Evolutionary conservation across 2,888 invertebrate genomes (phyloP).

Genomic region (Selenia dentaria): DNA sequence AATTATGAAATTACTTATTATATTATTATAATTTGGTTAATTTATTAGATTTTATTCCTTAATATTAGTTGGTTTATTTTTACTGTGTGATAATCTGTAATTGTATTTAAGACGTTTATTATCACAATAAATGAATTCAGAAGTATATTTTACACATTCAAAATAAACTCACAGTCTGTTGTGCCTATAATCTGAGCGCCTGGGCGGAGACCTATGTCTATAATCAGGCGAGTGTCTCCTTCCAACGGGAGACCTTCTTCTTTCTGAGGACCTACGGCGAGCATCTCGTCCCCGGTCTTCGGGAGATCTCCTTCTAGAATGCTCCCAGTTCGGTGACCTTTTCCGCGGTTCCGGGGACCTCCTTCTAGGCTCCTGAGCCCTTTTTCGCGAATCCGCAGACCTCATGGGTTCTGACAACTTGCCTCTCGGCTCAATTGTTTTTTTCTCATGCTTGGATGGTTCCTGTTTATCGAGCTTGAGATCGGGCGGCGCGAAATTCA

Average conservation of each 20-base stretch:
- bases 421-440: constrained; percentile 10
- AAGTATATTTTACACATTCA: too few species aligned
- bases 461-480: constrained; percentile 29
- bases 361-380: constrained; percentile 7
- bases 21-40: too few species aligned
- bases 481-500: constrained; percentile 69
- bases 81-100: too few species aligned
- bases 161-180: constrained; percentile 3
- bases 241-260: neutral
- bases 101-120: too few species aligned
- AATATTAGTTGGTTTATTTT: too few species aligned
- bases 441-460: constrained; percentile 14
- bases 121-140: too few species aligned
- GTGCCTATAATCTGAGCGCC: constrained; percentile 6
- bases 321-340: too few species aligned
- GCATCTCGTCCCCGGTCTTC: too few species aligned
- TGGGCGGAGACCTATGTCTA: neutral
- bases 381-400: constrained; percentile 6
- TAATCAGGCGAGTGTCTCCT: constrained; percentile 10
- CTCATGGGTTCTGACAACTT: constrained; percentile 17
- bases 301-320: too few species aligned
- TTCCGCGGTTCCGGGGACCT: neutral
- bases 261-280: too few species aligned
- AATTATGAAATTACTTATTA: too few species aligned
- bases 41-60: too few species aligned